A percentile compares a stretch with the other conserved stretches of the same genome.
Conservation (phyloP, 2,113 vertebrate genomes). For the Regulus satrapa region DNA sequence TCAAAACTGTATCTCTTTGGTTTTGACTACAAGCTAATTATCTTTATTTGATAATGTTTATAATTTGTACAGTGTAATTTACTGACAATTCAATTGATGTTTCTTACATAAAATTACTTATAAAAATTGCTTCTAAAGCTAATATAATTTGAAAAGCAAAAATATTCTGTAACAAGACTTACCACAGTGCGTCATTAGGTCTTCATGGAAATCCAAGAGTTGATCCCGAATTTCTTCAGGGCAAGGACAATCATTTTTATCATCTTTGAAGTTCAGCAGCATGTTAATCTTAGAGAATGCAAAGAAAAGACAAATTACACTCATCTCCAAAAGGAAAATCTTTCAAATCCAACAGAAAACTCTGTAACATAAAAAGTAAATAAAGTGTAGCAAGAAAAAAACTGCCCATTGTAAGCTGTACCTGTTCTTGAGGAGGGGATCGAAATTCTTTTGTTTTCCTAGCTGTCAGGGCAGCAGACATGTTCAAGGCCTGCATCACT, state of each 20-base stretch:
- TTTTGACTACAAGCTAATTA: background rate
- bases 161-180: background rate
- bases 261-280: constrained; percentile 94
- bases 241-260: constrained; percentile 92
- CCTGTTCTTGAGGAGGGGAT: constrained; percentile 95
- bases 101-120: background rate
- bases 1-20: background rate
- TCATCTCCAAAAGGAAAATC: background rate
- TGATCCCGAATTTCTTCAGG: constrained; percentile 88
- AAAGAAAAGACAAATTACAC: background rate
- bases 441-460: constrained; percentile 96
- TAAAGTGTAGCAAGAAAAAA: background rate
- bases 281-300: constrained; percentile 85
- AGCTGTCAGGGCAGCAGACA: constrained; percentile 94
- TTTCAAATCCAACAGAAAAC: background rate
- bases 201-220: constrained; percentile 91
- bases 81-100: background rate
- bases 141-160: background rate
- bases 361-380: background rate
- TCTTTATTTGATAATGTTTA: background rate
- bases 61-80: background rate
- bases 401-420: constrained; percentile 1
- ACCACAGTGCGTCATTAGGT: constrained; percentile 96
- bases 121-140: background rate
- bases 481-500: constrained; percentile 97